A percentile compares a stretch with the other conserved stretches of the same genome.
Conservation (phyloP, 2,797 vertebrate genomes). For the Squalus acanthias region DNA sequence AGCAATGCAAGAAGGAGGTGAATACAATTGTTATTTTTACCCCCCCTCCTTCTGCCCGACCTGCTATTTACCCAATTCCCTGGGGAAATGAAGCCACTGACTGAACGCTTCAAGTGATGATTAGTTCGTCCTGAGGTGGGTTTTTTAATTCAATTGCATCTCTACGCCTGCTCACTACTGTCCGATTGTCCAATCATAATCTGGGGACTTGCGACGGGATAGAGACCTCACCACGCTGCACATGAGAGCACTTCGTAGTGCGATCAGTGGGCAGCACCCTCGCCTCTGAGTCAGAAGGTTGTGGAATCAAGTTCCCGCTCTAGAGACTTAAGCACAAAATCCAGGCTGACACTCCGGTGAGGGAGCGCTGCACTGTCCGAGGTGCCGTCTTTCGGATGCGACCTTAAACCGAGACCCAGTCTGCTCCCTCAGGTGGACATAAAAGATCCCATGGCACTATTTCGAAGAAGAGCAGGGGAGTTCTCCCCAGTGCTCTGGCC, state of each 20-base stretch:
- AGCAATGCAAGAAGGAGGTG: neutral
- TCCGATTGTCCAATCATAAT: neutral
- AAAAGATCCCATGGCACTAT: too few species aligned
- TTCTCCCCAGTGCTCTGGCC: too few species aligned
- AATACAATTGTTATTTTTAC: neutral
- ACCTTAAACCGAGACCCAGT: neutral
- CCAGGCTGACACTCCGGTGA: neutral
- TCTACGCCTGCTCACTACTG: neutral
- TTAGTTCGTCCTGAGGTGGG: neutral
- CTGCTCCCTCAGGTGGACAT: neutral
- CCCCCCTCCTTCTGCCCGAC: neutral
- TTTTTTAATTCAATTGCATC: neutral
- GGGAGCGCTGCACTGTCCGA: neutral
- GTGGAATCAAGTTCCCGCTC: neutral
- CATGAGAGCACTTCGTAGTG: too few species aligned
- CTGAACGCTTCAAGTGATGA: neutral
- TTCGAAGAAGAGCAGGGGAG: neutral
- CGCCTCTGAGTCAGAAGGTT: neutral
- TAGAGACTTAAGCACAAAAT: neutral
- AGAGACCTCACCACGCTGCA: neutral
- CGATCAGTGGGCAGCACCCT: neutral
- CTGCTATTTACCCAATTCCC: neutral
- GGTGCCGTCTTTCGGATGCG: neutral
- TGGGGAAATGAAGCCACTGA: neutral
- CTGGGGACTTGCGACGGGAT: neutral